Percentiles rank a stretch among this genome's conserved stretches.
Evolutionary conservation across 2,113 vertebrate species (phyloP).

Genomic region (human (Homo sapiens)): DNA sequence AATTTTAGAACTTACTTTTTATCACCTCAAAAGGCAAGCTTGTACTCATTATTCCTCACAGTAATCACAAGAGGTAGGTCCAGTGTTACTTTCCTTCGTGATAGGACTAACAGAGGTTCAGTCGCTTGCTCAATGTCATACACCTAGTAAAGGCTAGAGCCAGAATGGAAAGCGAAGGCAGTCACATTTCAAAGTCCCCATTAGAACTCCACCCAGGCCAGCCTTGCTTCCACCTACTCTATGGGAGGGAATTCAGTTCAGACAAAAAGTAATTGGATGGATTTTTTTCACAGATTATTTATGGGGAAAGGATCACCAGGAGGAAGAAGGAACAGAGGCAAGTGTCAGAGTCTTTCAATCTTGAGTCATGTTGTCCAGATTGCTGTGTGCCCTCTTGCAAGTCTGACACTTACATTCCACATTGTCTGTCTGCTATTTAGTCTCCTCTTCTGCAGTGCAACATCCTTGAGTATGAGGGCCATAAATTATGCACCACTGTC

Average conservation of each 20-base stretch:
- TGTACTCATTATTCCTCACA: background rate
- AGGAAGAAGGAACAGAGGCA: background rate
- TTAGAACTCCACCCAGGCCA: background rate
- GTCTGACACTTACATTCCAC: background rate
- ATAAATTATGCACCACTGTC: background rate
- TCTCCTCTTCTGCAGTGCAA: background rate
- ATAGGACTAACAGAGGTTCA: background rate
- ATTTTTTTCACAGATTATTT: background rate
- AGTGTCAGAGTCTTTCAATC: background rate
- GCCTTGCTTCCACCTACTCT: background rate
- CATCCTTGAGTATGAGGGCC: background rate
- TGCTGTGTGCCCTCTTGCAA: background rate
- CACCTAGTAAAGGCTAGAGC: background rate
- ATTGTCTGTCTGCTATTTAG: background rate
- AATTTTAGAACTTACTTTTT: background rate
- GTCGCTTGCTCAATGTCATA: background rate
- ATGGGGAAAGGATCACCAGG: background rate
- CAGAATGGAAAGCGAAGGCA: background rate
- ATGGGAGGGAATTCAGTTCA: background rate
- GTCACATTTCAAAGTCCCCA: background rate
- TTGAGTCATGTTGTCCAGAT: background rate
- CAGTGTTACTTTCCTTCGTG: background rate
- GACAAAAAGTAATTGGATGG: background rate
- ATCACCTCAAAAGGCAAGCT: background rate
- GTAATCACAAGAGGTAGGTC: background rate